phyloP scores from a whole-genome alignment of 2,797 vertebrate genomes.

The Oceanodroma leucorhoa region DNA sequence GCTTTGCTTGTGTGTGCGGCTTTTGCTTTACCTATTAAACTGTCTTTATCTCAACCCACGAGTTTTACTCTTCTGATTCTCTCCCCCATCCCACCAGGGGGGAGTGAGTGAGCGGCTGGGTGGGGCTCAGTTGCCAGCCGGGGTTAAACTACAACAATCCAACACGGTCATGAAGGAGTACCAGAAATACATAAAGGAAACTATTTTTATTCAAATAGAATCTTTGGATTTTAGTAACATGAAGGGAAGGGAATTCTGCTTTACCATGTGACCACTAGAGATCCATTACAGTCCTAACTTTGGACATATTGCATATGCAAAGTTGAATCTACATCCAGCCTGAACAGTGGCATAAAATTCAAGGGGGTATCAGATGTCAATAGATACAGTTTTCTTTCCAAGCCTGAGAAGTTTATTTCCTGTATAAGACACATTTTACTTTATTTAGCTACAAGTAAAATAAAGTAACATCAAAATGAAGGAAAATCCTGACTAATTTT shows the following conservation, averaged over 20 bases:
- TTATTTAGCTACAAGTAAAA: not conserved
- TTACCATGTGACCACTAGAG: not conserved
- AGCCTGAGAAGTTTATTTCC: not conserved
- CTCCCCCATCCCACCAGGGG: not conserved
- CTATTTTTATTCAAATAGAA: not conserved
- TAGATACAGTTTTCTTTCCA: not conserved
- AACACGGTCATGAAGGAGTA: not conserved
- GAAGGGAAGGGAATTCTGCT: not conserved
- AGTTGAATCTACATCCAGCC: not conserved
- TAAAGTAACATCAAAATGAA: not conserved
- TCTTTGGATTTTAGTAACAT: not conserved
- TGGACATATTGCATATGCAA: not conserved
- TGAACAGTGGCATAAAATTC: not conserved
- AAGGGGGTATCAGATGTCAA: not conserved
- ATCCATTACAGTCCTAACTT: not conserved
- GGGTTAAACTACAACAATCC: not conserved
- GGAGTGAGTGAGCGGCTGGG: not conserved
- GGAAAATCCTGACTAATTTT: not conserved
- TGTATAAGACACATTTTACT: not conserved
- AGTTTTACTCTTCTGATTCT: not conserved
- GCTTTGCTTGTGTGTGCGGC: fast-evolving
- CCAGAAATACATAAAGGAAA: not conserved
- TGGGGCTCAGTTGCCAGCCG: not conserved
- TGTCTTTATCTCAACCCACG: not conserved
- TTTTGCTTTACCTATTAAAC: not conserved